A percentile compares a stretch with the other conserved stretches of the same genome.
These are phyloP conservation scores for Microcebus griseorufus DNA, from an alignment of 2,113 vertebrate species.

Conservation along the genomic window DNA sequence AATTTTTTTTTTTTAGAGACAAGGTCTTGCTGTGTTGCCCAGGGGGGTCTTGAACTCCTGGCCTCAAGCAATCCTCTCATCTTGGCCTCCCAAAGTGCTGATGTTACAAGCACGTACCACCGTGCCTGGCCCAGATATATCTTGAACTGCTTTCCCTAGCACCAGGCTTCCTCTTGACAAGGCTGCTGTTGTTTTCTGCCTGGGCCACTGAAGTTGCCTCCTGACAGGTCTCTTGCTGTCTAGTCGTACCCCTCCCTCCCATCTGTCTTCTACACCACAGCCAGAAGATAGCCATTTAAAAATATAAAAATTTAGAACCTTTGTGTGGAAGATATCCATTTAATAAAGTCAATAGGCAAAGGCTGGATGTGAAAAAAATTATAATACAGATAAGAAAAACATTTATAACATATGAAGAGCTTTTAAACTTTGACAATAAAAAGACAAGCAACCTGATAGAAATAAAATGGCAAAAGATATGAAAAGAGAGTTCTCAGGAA, in stretches of 20 bases:
- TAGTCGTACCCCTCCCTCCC: not conserved
- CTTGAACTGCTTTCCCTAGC: not conserved
- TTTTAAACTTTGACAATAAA: not conserved
- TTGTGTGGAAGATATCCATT: not conserved
- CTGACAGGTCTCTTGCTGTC: not conserved
- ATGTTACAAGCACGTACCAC: too few relatives aligned
- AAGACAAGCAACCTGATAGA: not conserved
- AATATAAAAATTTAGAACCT: not conserved
- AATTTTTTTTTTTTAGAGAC: too few relatives aligned
- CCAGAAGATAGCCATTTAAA: not conserved
- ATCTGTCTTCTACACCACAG: not conserved
- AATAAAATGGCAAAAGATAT: not conserved
- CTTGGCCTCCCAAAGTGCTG: too few relatives aligned
- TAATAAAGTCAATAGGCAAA: not conserved
- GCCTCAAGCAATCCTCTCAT: too few relatives aligned
- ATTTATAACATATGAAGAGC: not conserved
- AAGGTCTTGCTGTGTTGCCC: too few relatives aligned
- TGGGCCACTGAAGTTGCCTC: not conserved
- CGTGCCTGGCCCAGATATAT: too few relatives aligned
- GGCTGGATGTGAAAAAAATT: not conserved
- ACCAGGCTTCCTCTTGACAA: not conserved
- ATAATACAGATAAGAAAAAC: not conserved
- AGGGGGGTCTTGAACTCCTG: too few relatives aligned
- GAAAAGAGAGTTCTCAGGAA: conserved; percentile 6
- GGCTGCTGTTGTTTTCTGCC: not conserved